A percentile compares a stretch with the other conserved stretches of the same genome.
Conservation (phyloP, 2,113 vertebrate species). For the Festucalex cinctus region DNA sequence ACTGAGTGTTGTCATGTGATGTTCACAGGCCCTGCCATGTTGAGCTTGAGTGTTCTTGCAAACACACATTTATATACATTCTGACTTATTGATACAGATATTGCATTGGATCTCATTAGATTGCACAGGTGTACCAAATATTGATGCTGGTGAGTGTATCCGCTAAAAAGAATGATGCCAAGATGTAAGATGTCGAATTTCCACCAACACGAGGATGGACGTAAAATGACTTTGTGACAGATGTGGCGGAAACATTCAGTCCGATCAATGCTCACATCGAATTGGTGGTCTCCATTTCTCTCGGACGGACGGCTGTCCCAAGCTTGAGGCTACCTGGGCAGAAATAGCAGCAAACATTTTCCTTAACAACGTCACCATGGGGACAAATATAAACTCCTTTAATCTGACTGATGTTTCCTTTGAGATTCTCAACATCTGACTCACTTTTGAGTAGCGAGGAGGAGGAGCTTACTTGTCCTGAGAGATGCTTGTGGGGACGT, state of each 20-base stretch:
- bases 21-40: no score
- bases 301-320: not conserved
- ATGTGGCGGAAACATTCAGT: constrained; percentile 16
- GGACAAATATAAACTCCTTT: constrained; percentile 2
- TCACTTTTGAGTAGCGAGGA: not conserved
- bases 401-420: constrained; percentile 7
- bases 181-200: not conserved
- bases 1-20: no score
- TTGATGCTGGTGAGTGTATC: not conserved
- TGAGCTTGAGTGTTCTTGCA: no score
- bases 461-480: constrained; percentile 12
- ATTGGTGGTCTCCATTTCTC: constrained; percentile 20
- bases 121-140: not conserved
- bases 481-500: constrained; percentile 20
- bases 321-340: constrained; percentile 41
- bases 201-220: not conserved
- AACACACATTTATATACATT: no score
- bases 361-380: not conserved
- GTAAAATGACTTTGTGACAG: not conserved
- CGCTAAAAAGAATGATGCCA: not conserved
- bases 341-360: not conserved
- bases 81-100: no score
- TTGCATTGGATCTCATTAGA: not conserved
- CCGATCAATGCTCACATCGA: constrained; percentile 55
- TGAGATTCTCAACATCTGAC: constrained; percentile 2